phyloP scores from a whole-genome alignment of 2,888 invertebrate genomes.

The Pemphredon lugubris region DNA sequence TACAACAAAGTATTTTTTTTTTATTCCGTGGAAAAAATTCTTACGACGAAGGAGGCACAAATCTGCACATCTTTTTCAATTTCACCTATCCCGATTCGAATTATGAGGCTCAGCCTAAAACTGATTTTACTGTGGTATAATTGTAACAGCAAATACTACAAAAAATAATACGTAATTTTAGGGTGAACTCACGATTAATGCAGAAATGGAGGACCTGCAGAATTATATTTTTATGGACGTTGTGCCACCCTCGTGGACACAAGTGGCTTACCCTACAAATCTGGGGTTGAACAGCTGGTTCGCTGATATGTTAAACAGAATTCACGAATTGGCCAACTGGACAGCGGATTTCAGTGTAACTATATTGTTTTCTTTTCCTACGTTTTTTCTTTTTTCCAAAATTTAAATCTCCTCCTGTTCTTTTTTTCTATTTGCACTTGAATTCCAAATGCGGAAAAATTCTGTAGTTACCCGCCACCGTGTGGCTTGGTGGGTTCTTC shows the following conservation, averaged over 20 bases:
- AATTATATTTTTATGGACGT: slow-evolving; percentile 93
- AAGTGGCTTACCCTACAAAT: slow-evolving; percentile 93
- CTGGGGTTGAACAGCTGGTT: slow-evolving; percentile 93
- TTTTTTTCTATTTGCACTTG: no score
- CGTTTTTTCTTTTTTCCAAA: no score
- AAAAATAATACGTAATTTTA: slow-evolving; percentile 70
- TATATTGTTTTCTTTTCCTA: slow-evolving; percentile 3
- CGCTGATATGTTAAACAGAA: slow-evolving; percentile 90
- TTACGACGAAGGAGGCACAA: no score
- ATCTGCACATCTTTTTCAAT: no score
- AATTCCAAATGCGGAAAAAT: no score
- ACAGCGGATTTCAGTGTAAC: slow-evolving; percentile 90
- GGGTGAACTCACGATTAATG: slow-evolving; percentile 96
- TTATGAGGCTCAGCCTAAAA: no score
- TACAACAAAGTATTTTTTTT: no score
- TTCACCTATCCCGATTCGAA: no score
- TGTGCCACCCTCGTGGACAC: slow-evolving; percentile 93
- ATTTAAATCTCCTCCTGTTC: no score
- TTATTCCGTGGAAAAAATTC: no score
- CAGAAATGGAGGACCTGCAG: slow-evolving; percentile 94
- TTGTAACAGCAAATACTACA: background rate
- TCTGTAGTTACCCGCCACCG: slow-evolving; percentile 88
- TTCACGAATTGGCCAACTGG: slow-evolving; percentile 93
- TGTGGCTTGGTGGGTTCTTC: slow-evolving; percentile 97
- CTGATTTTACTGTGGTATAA: no score